Conservation (phyloP, 2,113 vertebrate species). For the Otocyon megalotis region DNA sequence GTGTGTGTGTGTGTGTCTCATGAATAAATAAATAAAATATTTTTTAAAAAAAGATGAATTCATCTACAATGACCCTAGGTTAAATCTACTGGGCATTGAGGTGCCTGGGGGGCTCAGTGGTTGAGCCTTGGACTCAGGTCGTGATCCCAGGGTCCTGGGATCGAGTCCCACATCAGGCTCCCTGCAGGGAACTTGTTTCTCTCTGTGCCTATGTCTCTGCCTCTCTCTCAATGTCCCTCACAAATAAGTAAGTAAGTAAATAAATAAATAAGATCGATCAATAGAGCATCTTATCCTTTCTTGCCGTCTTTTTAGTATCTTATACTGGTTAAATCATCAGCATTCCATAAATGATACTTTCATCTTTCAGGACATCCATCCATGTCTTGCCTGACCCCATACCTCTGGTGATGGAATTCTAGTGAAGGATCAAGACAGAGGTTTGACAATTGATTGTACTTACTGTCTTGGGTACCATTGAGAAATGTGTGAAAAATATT, state of each 20-base stretch:
- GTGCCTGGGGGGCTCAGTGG: too few species aligned
- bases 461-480: neutral
- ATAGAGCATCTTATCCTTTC: neutral
- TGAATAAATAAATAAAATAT: too few species aligned
- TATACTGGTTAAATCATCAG: neutral
- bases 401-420: neutral
- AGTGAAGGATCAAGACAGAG: neutral
- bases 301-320: neutral
- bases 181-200: too few species aligned
- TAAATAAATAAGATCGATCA: too few species aligned
- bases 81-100: neutral
- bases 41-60: neutral
- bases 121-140: too few species aligned
- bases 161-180: too few species aligned
- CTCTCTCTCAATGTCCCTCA: too few species aligned
- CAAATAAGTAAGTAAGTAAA: too few species aligned
- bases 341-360: constrained; percentile 31
- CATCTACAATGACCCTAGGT: neutral
- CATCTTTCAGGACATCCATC: neutral
- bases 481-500: neutral
- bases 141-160: too few species aligned
- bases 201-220: too few species aligned
- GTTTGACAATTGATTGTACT: neutral
- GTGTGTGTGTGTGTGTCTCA: too few species aligned
- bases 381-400: neutral